Evolutionary conservation across 2,797 vertebrate genomes (phyloP), one percentile per base, ranked within the genome.

Genomic region (Falco columbarius): DNA sequence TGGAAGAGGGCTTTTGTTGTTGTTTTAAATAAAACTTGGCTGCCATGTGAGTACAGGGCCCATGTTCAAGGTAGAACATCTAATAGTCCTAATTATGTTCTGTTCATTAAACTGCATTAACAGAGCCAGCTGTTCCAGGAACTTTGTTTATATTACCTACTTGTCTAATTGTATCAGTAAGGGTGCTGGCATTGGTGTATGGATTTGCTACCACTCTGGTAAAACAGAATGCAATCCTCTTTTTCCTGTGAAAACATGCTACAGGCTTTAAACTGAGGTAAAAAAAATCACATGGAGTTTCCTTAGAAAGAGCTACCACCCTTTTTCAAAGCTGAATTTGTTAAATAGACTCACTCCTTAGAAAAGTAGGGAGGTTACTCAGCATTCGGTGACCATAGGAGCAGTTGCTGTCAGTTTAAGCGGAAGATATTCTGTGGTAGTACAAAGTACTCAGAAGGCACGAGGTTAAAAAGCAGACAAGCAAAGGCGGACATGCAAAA

Each of bases 61-160:
- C 75, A 40, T 63, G 75, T 71, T 89, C 75, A 87, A 38, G 56
- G 92, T 76, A 42, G 55, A 86, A 74, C 88, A 66, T 81, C 18
- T 77, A 66, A 44, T 66, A 47, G 61, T 72, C 83, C 86, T 73
- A 67, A 76, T 80, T 90, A 65, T 73, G 52, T 85, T 82, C 86
- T 92, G 79, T 87, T 94, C 90, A 67, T 95, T 89, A 88, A 90
- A 87, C 82, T 59, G 67, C 84, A 73, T 86, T 95, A 96, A 42
- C 0, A 2, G 81, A 84, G 29, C 63, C 87, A 92, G 80, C 73
- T 95, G 88, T 96, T 91, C 34, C 66, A 87, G 20, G 13, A 51
- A 5, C 73, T 86, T 75, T 86, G 91, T 92, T 97, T 96, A 70
- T 79, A n/a, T 96, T 84, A 36, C 87, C 51, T 93, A n/a, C 72